These are phyloP conservation scores for Hedya salicella DNA, from an alignment of 2,888 invertebrate species.

Conservation along the genomic window DNA sequence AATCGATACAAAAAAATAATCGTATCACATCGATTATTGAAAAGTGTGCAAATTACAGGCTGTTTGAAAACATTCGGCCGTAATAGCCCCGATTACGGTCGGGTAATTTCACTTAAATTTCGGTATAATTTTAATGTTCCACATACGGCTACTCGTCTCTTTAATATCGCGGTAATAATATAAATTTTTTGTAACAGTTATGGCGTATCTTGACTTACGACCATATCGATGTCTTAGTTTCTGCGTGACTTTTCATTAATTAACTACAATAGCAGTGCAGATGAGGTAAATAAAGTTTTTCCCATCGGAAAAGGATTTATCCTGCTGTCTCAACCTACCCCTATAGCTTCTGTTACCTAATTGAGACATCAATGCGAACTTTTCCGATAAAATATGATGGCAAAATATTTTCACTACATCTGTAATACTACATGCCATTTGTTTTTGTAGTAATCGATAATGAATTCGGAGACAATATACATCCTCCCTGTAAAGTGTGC, in stretches of 20 bases:
- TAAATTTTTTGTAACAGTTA: constrained; percentile 29
- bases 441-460: no score
- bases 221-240: not conserved
- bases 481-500: no score
- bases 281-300: not conserved
- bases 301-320: no score
- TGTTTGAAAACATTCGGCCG: constrained; percentile 57
- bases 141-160: constrained; percentile 50
- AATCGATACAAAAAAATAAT: constrained; percentile 51
- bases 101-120: constrained; percentile 60
- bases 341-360: no score
- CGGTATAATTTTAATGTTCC: constrained; percentile 66
- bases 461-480: no score
- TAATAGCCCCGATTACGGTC: constrained; percentile 62
- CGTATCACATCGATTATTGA: constrained; percentile 63
- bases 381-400: no score
- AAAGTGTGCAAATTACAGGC: constrained; percentile 73
- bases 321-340: no score
- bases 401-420: no score
- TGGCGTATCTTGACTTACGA: constrained; percentile 10
- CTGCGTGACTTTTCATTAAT: no score
- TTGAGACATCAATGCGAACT: no score
- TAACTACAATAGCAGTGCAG: no score
- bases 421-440: no score
- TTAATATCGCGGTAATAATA: constrained; percentile 42